These are phyloP conservation scores for Zygogramma bicolorata DNA, from an alignment of 2,888 invertebrate species.

Conservation along the genomic window DNA sequence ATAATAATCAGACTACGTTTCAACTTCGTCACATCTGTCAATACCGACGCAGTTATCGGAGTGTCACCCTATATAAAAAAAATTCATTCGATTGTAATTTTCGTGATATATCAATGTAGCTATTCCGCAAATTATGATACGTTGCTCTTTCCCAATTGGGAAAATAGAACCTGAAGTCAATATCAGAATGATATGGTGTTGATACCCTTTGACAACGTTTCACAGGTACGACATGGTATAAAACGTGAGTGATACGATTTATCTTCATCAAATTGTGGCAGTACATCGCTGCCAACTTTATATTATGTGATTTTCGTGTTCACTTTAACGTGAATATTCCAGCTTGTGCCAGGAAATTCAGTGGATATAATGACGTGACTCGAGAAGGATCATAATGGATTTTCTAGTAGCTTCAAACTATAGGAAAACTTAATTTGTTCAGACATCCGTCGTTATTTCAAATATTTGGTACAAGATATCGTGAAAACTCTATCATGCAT, in stretches of 20 bases:
- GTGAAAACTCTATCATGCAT: neutral
- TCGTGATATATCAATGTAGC: neutral
- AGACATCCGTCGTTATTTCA: neutral
- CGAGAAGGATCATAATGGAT: neutral
- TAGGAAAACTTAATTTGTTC: neutral
- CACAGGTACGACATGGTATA: conserved; percentile 26
- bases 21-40: too few relatives aligned
- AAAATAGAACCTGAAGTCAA: neutral
- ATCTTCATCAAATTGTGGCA: conserved; percentile 29
- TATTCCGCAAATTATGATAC: neutral
- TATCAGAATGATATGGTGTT: neutral
- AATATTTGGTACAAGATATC: neutral
- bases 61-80: too few relatives aligned
- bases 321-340: conserved; percentile 1
- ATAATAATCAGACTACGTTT: too few relatives aligned
- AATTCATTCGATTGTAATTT: too few relatives aligned
- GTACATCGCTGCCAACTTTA: conserved; percentile 4
- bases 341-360: neutral
- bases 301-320: conserved; percentile 10
- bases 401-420: neutral
- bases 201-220: conserved; percentile 27
- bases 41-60: too few relatives aligned
- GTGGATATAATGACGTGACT: conserved; percentile 3
- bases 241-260: conserved; percentile 32
- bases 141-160: neutral